A percentile compares a stretch with the other conserved stretches of the same genome.
Evolutionary conservation across 2,113 vertebrate species (phyloP).

Genomic region (Aplodontia rufa): DNA sequence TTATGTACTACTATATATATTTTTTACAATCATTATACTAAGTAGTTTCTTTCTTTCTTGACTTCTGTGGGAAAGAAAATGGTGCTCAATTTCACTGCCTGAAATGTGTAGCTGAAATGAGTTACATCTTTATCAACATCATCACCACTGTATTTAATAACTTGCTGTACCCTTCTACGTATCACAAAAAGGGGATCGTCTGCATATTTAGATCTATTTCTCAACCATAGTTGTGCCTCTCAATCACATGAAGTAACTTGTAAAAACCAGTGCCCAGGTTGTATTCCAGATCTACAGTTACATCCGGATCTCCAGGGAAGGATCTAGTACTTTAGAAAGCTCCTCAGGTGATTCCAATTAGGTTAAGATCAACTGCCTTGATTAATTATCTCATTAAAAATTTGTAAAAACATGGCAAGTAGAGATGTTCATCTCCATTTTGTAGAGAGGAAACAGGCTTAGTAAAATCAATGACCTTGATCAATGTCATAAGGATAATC

Average conservation of each 20-base stretch:
- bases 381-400: slow-evolving; percentile 68
- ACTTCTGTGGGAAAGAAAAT: neutral
- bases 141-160: neutral
- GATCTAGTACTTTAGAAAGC: neutral
- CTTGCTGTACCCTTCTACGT: neutral
- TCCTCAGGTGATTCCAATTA: slow-evolving; percentile 51
- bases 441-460: neutral
- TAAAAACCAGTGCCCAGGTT: neutral
- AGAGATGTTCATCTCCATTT: neutral
- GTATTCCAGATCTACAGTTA: slow-evolving; percentile 35
- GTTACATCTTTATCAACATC: neutral
- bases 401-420: slow-evolving; percentile 31
- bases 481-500: neutral
- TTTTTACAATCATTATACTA: neutral
- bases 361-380: slow-evolving; percentile 21
- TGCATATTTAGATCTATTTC: neutral
- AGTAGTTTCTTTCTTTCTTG: neutral
- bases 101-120: neutral
- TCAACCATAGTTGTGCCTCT: neutral
- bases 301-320: neutral
- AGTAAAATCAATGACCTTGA: neutral
- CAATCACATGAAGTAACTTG: neutral
- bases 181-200: neutral
- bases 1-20: neutral
- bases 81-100: neutral